A percentile compares a stretch with the other conserved stretches of the same genome.
Conservation (phyloP, 2,888 invertebrate species). For the Timema podura region DNA sequence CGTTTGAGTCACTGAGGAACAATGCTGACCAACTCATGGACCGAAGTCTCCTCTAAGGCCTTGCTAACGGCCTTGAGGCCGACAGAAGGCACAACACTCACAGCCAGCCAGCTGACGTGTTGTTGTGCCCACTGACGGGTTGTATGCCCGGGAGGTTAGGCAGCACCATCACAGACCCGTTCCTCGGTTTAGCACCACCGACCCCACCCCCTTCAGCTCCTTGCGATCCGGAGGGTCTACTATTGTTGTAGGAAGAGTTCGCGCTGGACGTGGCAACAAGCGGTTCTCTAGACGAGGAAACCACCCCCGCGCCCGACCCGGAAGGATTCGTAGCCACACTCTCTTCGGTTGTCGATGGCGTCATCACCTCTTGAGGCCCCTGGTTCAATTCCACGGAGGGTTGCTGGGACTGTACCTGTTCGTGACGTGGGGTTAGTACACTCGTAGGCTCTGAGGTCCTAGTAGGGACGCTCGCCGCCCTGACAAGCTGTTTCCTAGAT, state of each 20-base stretch:
- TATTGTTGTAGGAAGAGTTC: constrained; percentile 5
- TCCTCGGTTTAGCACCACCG: constrained; percentile 41
- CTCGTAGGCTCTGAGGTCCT: constrained; percentile 48
- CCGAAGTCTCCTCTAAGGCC: too few species aligned
- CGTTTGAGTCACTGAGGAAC: too few species aligned
- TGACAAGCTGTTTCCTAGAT: constrained; percentile 53
- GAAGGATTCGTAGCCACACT: constrained; percentile 40
- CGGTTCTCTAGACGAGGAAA: constrained; percentile 21
- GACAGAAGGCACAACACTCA: constrained; percentile 39
- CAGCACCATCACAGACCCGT: constrained; percentile 57
- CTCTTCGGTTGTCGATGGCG: constrained; percentile 56
- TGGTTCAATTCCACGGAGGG: constrained; percentile 48
- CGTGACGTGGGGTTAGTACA: constrained; percentile 39
- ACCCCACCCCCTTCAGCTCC: constrained; percentile 34
- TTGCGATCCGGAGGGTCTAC: not conserved
- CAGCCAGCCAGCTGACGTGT: constrained; percentile 67
- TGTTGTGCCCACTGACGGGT: constrained; percentile 68
- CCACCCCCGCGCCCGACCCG: constrained; percentile 20
- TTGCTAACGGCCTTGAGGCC: not conserved
- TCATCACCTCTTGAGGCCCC: constrained; percentile 38
- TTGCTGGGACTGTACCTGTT: constrained; percentile 60
- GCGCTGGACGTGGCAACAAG: constrained; percentile 39
- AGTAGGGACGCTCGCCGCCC: constrained; percentile 69
- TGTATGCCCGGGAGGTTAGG: constrained; percentile 69
- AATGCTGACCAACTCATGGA: too few species aligned